Evolutionary conservation across 2,113 vertebrate species (phyloP).

Genomic region (Etheostoma spectabile): DNA sequence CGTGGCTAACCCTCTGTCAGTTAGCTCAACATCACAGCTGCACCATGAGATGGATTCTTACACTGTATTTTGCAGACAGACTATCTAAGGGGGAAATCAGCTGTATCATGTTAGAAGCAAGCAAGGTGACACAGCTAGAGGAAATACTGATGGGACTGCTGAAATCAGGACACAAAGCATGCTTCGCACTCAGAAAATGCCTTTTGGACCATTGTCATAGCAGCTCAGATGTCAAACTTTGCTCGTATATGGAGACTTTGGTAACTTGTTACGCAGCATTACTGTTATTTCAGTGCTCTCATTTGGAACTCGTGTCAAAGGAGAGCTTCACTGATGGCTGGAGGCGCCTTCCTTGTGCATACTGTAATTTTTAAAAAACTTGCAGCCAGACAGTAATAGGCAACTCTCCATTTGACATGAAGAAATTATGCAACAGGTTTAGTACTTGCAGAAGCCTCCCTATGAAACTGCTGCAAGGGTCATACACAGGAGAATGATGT

Average conservation of each 20-base stretch:
- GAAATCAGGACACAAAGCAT: neutral
- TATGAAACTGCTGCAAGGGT: constrained; percentile 11
- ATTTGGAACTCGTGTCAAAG: neutral
- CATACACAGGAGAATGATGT: constrained; percentile 71
- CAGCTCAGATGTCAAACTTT: constrained; percentile 22
- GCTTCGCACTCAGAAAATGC: neutral
- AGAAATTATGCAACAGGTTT: constrained; percentile 84
- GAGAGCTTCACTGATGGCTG: constrained; percentile 4
- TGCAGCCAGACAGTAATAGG: constrained; percentile 7
- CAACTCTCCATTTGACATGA: constrained; percentile 48
- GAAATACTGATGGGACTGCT: neutral
- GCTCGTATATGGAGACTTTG: constrained; percentile 19
- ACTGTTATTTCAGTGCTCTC: neutral
- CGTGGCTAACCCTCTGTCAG: constrained; percentile 37
- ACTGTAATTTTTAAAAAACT: constrained; percentile 36
- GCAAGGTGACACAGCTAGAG: constrained; percentile 23
- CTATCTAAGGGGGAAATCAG: constrained; percentile 14
- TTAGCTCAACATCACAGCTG: constrained; percentile 32
- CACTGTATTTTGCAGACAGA: constrained; percentile 15
- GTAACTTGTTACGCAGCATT: constrained; percentile 45
- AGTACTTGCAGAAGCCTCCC: constrained; percentile 38
- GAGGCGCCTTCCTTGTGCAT: neutral
- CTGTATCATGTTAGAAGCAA: constrained; percentile 7
- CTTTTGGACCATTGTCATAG: neutral
- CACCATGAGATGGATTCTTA: constrained; percentile 21